phyloP scores from a whole-genome alignment of 2,113 vertebrate species.

The Dendropsophus ebraccatus region DNA sequence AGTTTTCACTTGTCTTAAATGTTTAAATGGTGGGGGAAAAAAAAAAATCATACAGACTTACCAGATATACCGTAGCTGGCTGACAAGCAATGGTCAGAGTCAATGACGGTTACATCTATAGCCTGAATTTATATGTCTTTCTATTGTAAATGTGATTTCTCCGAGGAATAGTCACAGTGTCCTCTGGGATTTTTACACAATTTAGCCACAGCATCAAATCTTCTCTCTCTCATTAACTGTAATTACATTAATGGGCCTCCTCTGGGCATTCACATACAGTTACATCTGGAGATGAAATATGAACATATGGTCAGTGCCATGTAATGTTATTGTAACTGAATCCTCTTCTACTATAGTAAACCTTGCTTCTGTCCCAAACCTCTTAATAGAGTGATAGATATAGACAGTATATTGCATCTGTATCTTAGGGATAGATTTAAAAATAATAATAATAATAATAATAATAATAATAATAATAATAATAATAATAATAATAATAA shows the following conservation, averaged over 20 bases:
- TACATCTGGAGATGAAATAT: background rate
- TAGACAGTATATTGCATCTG: too few relatives aligned
- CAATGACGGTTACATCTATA: background rate
- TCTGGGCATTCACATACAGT: background rate
- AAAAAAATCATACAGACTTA: background rate
- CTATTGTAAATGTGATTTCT: background rate
- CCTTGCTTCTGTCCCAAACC: background rate
- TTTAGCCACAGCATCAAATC: background rate
- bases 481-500: too few relatives aligned
- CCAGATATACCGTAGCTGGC: background rate
- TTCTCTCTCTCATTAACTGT: slow-evolving; percentile 15
- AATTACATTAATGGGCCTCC: slow-evolving; percentile 15
- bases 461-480: too few relatives aligned
- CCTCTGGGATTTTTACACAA: slow-evolving; percentile 17
- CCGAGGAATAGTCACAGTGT: background rate
- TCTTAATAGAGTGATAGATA: too few relatives aligned
- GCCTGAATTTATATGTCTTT: slow-evolving; percentile 18
- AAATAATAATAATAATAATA: too few relatives aligned
- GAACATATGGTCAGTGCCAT: background rate
- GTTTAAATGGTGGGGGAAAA: background rate
- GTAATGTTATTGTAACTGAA: background rate
- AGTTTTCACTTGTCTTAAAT: background rate
- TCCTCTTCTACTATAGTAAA: background rate
- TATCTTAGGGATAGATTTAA: too few relatives aligned
- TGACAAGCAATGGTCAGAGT: background rate